Base-by-base conservation (phyloP, 2,888 invertebrate species). In the Silvanus unidentatus region DNA sequence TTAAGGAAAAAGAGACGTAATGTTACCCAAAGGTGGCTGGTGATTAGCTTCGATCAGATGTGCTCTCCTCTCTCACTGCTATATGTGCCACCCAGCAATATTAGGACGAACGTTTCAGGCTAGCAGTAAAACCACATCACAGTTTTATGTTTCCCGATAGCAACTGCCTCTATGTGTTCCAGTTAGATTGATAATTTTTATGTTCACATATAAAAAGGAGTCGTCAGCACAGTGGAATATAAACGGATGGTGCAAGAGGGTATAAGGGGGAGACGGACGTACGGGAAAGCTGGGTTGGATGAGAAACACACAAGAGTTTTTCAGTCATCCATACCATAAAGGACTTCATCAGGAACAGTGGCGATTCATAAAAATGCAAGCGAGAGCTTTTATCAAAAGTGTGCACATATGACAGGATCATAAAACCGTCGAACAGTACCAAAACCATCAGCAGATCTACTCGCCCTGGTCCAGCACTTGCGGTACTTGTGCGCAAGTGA, bases 171-270 rank as follows among this genome's bases (percentile, higher is more conserved):
- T 55, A 59, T 58, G 60, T 58, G 60, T 62, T 62, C 58, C 55
- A 58, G 59, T 57, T 50, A 63, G 63, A 63, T 65, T 65, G 65
- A 66, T 65, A 66, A 66, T 66, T 66, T 66, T 66, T 65, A 65
- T 63, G 63, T 52, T 53, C 49, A 52, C 58, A 55, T 59, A 62
- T 64, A 64, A 64, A 65, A 60, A 55, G 57, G 54, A 53, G 50
- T 50, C 50, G 49, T 50, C 53, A 47, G 48, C 52, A 49, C 12
- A 12, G 34, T 32, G 10, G 32, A 32, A n/a, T n/a, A n/a, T n/a
- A n/a, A n/a, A n/a, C n/a, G n/a, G n/a, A n/a, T n/a, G n/a, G n/a
- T n/a, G n/a, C n/a, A n/a, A n/a, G n/a, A n/a, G n/a, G n/a, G n/a
- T n/a, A n/a, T n/a, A n/a, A n/a, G n/a, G n/a, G n/a, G n/a, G n/a